Evolutionary conservation across 92 coral and sea anemone genomes (phyloP), one percentile per base, ranked within the genome.

Genomic region (Phenganax marumi): DNA sequence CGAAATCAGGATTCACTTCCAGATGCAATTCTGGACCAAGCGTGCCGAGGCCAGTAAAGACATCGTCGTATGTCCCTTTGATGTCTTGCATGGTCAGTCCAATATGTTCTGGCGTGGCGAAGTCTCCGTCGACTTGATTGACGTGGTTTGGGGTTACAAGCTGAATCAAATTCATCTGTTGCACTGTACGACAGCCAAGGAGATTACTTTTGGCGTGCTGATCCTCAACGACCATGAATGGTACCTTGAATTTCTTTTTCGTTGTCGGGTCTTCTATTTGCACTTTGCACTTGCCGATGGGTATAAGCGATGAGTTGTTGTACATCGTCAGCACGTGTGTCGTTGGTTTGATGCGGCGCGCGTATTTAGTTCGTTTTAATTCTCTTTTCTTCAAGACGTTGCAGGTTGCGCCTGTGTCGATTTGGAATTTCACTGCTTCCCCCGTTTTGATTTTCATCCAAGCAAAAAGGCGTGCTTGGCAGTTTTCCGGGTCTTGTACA

Each of bases 291-390:
- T 50, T 50, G 10, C 19, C 48, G 43, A 14, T 8, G 56, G 63
- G 58, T 13, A 10, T n/a, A 33, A 49, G 60, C 14, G 57, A 43
- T 66, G 85, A 50, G 78, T 79, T 25, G 89, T 85, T 85, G 26
- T 71, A 85, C 89, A 85, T 79, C 85, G 57, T 85, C 18, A 70
- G 50, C 1, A 80, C 85, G 39, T 81, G 77, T 10, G 58, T 51
- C 14, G 76, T 70, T 3, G 76, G 76, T 70, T 70, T 70, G n/a
- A 33, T 70, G 9, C 39, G 8, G 12, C 54, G 76, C 49, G 43
- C 52, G 18, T 70, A 70, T 48, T 70, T 70, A 33, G 76, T 70
- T 21, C 76, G n/a, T 43, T 70, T 48, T 70, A 70, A 70, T n/a
- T 33, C 76, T 12, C 76, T 70, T 43, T 52, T n/a, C 63, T 22